A percentile compares a stretch with the other conserved stretches of the same genome.
These are phyloP conservation scores for Hirtodrosophila confusa DNA, from an alignment of 2,888 invertebrate species.

Conservation along the genomic window DNA sequence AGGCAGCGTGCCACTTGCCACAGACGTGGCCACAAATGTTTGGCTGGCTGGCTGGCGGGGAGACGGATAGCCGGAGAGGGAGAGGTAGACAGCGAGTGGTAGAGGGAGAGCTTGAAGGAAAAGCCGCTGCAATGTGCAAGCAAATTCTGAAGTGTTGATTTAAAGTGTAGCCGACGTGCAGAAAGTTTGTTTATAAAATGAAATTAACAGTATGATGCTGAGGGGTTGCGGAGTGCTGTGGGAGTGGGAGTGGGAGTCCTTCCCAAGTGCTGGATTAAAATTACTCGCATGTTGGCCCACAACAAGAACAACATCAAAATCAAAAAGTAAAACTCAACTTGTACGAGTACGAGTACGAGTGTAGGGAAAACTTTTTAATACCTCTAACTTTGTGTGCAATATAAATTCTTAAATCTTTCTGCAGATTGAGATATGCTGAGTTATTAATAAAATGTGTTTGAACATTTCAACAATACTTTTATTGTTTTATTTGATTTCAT, in stretches of 20 bases:
- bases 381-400: background rate
- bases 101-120: constrained; percentile 1
- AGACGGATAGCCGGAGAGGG: background rate
- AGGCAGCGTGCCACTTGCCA: constrained; percentile 31
- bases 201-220: constrained; percentile 48
- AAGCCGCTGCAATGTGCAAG: constrained; percentile 50
- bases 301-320: constrained; percentile 5
- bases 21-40: constrained; percentile 55
- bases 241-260: too few relatives aligned
- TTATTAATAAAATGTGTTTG: background rate
- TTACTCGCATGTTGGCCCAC: constrained; percentile 19
- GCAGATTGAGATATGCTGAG: background rate
- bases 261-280: constrained; percentile 26
- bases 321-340: constrained; percentile 12
- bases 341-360: background rate
- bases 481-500: background rate
- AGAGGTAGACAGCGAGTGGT: background rate
- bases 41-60: background rate
- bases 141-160: constrained; percentile 71
- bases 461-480: background rate
- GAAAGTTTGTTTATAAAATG: constrained; percentile 62
- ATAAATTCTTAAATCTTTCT: constrained; percentile 6
- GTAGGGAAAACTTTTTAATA: constrained; percentile 5
- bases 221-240: background rate
- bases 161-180: constrained; percentile 56